A percentile compares a stretch with the other conserved stretches of the same genome.
Evolutionary conservation across 2,888 invertebrate genomes (phyloP).

Genomic region (Apomyelois bistriatella): DNA sequence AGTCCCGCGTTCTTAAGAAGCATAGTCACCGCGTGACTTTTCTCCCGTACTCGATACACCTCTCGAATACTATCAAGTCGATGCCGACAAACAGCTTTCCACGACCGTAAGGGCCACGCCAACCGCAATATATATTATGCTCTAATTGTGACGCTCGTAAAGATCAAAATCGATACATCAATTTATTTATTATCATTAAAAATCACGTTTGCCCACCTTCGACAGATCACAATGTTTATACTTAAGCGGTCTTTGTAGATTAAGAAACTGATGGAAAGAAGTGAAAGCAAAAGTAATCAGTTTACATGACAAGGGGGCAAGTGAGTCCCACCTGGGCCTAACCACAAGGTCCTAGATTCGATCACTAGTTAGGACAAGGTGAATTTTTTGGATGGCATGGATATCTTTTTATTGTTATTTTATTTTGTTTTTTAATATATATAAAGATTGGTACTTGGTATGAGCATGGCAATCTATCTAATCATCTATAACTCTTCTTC

Average conservation of each 20-base stretch:
- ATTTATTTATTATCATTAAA: slow-evolving; percentile 17
- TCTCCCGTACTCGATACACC: slow-evolving; percentile 38
- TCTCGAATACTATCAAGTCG: slow-evolving; percentile 33
- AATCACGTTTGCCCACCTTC: slow-evolving; percentile 14
- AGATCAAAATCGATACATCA: slow-evolving; percentile 12
- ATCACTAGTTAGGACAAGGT: too few relatives aligned
- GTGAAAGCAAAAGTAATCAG: slow-evolving; percentile 16
- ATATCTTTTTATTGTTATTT: too few relatives aligned
- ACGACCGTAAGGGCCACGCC: slow-evolving; percentile 36
- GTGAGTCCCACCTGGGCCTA: too few relatives aligned
- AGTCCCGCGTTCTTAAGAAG: slow-evolving; percentile 16
- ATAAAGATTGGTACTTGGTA: too few relatives aligned
- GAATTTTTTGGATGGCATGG: too few relatives aligned
- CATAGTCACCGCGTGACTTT: slow-evolving; percentile 35
- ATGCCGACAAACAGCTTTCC: slow-evolving; percentile 49
- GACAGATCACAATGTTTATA: slow-evolving; percentile 22
- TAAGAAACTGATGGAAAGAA: slow-evolving; percentile 4
- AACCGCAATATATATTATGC: slow-evolving; percentile 9
- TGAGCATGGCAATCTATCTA: too few relatives aligned
- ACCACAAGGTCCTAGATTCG: too few relatives aligned
- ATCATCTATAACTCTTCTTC: too few relatives aligned
- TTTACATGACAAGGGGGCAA: background rate
- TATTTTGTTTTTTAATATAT: too few relatives aligned
- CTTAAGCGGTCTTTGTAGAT: slow-evolving; percentile 19
- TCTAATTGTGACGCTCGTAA: slow-evolving; percentile 14